These are phyloP conservation scores for Gymnocheta viridis DNA, from an alignment of 2,888 invertebrate species.

Conservation along the genomic window DNA sequence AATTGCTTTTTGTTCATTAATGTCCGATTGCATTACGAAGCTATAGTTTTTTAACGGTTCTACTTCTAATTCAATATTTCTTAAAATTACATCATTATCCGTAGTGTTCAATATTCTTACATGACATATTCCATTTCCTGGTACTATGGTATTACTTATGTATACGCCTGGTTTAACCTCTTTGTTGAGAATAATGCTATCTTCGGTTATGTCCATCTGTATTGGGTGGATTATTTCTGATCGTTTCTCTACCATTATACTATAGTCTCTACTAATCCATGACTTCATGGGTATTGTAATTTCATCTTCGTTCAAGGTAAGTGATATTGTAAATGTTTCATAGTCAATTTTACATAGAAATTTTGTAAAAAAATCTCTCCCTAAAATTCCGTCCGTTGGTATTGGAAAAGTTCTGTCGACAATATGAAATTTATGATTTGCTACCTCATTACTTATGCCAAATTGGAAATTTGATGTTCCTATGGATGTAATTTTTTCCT, in stretches of 20 bases:
- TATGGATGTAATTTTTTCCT: no score
- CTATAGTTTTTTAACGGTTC: not conserved
- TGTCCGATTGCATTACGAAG: not conserved
- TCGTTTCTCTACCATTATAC: not conserved
- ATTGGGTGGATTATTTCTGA: not conserved
- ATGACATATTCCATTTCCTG: conserved; percentile 7
- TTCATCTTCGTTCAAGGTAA: no score
- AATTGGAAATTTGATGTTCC: no score
- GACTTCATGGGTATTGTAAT: not conserved
- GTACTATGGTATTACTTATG: not conserved
- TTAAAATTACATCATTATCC: not conserved
- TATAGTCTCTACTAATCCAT: not conserved
- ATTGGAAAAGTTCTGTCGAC: no score
- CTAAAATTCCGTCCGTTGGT: no score
- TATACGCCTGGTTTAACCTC: not conserved
- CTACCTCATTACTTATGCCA: no score
- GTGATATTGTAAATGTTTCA: not conserved
- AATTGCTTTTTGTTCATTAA: not conserved
- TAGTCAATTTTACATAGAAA: no score
- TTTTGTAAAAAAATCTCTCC: no score
- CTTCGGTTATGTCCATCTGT: no score
- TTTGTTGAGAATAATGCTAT: not conserved
- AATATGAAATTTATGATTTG: no score
- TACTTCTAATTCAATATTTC: not conserved
- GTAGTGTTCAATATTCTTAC: not conserved